Evolutionary conservation across 2,888 invertebrate genomes (phyloP).

Genomic region (Drosophila rubida): DNA sequence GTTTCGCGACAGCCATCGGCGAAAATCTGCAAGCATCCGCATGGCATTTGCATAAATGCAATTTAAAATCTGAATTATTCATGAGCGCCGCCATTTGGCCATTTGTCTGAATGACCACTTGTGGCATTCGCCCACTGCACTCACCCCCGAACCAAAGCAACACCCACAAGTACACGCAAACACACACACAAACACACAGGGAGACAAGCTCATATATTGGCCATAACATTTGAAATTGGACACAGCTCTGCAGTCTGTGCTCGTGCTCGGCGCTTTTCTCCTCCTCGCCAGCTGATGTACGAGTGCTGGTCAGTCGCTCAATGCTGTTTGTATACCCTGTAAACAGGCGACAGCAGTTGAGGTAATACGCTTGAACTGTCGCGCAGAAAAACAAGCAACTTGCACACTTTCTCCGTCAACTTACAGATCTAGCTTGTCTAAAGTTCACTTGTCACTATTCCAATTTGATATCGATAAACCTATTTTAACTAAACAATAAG

Average conservation of each 20-base stretch:
- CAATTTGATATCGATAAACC: too few species aligned
- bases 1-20: slow-evolving; percentile 64
- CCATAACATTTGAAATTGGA: slow-evolving; percentile 55
- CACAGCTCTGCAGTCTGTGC: slow-evolving; percentile 15
- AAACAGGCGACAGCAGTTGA: background rate
- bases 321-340: slow-evolving; percentile 27
- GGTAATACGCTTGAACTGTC: too few species aligned
- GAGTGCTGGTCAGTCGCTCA: background rate
- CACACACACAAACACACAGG: background rate
- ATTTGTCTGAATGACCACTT: slow-evolving; percentile 81
- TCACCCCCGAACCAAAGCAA: background rate
- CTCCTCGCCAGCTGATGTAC: slow-evolving; percentile 13
- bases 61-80: slow-evolving; percentile 81
- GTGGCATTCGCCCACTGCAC: slow-evolving; percentile 65
- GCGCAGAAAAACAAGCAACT: too few species aligned
- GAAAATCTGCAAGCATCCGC: slow-evolving; percentile 80
- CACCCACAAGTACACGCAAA: background rate
- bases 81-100: slow-evolving; percentile 80
- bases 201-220: slow-evolving; percentile 14
- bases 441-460: too few species aligned
- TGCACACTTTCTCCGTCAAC: background rate
- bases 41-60: slow-evolving; percentile 78
- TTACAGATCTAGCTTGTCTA: too few species aligned
- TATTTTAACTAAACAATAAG: too few species aligned
- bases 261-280: background rate